phyloP scores from a whole-genome alignment of 2,888 invertebrate species.

The Linnaemya vulpina region DNA sequence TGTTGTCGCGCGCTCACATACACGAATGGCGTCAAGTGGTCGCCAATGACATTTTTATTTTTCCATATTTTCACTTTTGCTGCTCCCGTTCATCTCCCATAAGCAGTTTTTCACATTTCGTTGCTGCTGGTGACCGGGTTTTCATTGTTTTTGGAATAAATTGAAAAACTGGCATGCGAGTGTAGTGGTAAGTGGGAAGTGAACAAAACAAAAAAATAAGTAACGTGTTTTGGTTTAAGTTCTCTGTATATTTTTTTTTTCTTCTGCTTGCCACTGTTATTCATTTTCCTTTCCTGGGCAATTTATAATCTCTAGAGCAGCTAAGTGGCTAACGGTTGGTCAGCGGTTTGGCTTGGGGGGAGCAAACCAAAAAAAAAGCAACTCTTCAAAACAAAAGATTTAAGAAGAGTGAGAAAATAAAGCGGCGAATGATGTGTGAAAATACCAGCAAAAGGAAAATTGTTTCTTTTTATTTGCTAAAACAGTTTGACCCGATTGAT shows the following conservation, averaged over 20 bases:
- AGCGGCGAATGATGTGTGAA: not conserved
- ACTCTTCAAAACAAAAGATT: constrained; percentile 46
- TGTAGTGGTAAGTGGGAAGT: constrained; percentile 14
- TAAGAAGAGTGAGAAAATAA: not conserved
- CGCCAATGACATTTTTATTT: constrained; percentile 69
- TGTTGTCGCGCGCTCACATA: constrained; percentile 38
- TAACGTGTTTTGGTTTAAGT: constrained; percentile 42
- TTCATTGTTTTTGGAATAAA: constrained; percentile 58
- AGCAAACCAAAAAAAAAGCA: constrained; percentile 1
- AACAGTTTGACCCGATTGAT: not conserved
- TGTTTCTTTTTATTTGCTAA: constrained; percentile 11
- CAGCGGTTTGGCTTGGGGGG: constrained; percentile 38
- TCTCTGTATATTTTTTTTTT: constrained; percentile 10
- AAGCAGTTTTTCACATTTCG: constrained; percentile 18
- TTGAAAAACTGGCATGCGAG: constrained; percentile 63
- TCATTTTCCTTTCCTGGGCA: constrained; percentile 27
- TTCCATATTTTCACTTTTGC: constrained; percentile 47
- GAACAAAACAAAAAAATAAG: constrained; percentile 34
- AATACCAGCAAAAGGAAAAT: constrained; percentile 5
- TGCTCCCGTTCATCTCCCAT: not conserved
- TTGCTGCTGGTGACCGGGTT: constrained; percentile 15
- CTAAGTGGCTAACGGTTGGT: constrained; percentile 67
- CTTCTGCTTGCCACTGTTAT: constrained; percentile 19
- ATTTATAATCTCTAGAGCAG: constrained; percentile 65
- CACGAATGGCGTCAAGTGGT: constrained; percentile 70